These are phyloP conservation scores for Dysmachus trigonus DNA, from an alignment of 2,888 invertebrate genomes.

Conservation along the genomic window DNA sequence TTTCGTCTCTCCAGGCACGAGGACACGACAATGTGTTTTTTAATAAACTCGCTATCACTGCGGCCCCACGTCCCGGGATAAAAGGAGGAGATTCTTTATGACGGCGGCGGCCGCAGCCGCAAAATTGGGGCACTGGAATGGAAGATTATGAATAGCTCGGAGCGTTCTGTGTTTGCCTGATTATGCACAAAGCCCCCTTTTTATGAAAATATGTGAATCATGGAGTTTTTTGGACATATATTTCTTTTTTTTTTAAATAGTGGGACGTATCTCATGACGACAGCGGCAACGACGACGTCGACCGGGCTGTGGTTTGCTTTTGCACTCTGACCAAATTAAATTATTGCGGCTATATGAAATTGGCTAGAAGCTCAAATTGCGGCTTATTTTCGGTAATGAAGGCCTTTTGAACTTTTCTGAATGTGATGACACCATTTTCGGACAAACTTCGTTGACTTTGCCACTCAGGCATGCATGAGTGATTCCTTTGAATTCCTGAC, in stretches of 20 bases:
- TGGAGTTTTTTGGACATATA: background rate
- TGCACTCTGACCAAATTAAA: background rate
- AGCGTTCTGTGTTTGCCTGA: background rate
- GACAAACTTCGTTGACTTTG: background rate
- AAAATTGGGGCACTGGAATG: conserved; percentile 8
- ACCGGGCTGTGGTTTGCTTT: background rate
- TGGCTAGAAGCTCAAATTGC: background rate
- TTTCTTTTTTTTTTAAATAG: background rate
- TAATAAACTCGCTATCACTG: conserved; percentile 1
- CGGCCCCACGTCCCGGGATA: background rate
- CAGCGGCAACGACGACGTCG: background rate
- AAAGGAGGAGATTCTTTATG: background rate
- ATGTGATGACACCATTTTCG: background rate
- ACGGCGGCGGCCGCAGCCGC: background rate
- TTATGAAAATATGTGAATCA: background rate
- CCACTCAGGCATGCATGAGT: background rate
- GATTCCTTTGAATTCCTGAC: background rate
- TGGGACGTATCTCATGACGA: background rate
- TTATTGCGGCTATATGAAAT: background rate
- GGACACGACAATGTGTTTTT: conserved; percentile 3
- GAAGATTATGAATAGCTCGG: conserved; percentile 8
- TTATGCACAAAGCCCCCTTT: background rate
- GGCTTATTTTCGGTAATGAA: background rate
- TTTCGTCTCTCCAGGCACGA: background rate
- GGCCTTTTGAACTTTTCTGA: background rate